phyloP scores from a whole-genome alignment of 2,888 invertebrate genomes.

The Hecatera dysodea region DNA sequence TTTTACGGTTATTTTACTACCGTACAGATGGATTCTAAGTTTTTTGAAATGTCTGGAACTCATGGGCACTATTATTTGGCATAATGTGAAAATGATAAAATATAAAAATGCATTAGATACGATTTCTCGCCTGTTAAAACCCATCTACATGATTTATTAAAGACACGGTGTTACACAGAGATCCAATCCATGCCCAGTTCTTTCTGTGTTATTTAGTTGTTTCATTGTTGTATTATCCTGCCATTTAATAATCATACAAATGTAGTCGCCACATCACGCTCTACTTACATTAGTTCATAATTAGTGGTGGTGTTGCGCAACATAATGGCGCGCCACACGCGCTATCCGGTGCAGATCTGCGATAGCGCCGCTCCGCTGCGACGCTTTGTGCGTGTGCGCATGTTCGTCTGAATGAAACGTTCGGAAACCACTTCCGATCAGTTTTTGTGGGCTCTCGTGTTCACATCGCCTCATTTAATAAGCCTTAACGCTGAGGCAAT shows the following conservation, averaged over 20 bases:
- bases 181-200: background rate
- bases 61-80: background rate
- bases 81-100: background rate
- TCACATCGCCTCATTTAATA: background rate
- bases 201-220: background rate
- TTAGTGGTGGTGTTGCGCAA: constrained; percentile 48
- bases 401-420: background rate
- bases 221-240: background rate
- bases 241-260: background rate
- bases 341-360: constrained; percentile 48
- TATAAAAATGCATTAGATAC: too few relatives aligned
- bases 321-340: constrained; percentile 24
- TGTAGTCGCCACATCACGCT: constrained; percentile 28
- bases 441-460: background rate
- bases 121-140: background rate
- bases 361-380: constrained; percentile 55
- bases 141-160: constrained; percentile 11
- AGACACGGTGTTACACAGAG: background rate
- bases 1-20: constrained; percentile 15
- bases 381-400: constrained; percentile 24
- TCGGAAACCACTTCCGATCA: constrained; percentile 23
- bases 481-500: background rate
- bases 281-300: constrained; percentile 40
- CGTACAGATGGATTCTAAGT: background rate
- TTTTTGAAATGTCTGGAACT: constrained; percentile 5